Base-by-base conservation (phyloP, 92 coral and sea anemone species). In the Porites lobata region DNA sequence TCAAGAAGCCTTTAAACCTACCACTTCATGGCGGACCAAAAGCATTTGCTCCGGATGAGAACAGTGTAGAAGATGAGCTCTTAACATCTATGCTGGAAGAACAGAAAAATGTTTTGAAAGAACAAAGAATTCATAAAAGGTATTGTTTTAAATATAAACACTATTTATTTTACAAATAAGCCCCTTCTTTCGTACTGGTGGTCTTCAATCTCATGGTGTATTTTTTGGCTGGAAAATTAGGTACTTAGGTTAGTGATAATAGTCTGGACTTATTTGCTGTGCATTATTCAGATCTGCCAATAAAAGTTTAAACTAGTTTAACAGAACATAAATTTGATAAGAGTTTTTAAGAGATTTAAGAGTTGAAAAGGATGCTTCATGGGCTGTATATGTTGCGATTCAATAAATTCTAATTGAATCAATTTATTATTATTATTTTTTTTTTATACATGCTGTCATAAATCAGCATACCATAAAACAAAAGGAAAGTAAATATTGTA, bases 11-110 rank as follows among this genome's bases (percentile, higher is more conserved):
- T 52, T 75, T 81, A 58, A 90, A 94, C 22, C 73, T 94, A 17
- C 98, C 95, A 32, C 90, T 88, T 73, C 86, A 87, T 17, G 93
- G 96, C 21, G 99, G 99, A 19, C 96, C 93, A 3, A 94, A 94
- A 32, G 95, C 90, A 50, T 92, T 76, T 77, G 94, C 93, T 22
- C 95, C 94, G 17, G 92, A 94, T 52, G 88, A 88, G 13, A 92
- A 85, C 38, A 83, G 29, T 43, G 90, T 69, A 11, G 92, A 88
- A 50, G 79, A 80, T 64, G 20, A 57, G 19, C 24, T n/a, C 9
- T 67, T 76, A 59, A 15, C 61, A n/a, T 85, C 67, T 69, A 51
- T 85, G 72, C 59, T 76, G 7, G 76, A 38, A 69, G 89, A 85
- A 75, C 83, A 85, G 65, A 63, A 54, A 84, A 80, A 73, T 73